These are phyloP conservation scores for Microchirus variegatus DNA, from an alignment of 2,797 vertebrate genomes.

Conservation along the genomic window DNA sequence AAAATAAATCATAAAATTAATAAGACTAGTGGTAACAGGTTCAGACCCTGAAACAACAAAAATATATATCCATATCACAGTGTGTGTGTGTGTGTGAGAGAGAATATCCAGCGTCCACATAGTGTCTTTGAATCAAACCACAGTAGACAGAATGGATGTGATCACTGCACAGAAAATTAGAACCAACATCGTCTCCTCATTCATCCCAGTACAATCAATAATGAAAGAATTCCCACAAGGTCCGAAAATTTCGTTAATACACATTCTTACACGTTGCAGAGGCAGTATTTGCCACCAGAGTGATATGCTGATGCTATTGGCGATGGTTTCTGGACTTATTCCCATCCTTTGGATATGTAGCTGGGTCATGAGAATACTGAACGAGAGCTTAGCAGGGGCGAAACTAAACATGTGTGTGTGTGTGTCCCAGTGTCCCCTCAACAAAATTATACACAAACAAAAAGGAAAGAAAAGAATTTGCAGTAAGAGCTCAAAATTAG, in stretches of 20 bases:
- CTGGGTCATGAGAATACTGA: slow-evolving; percentile 65
- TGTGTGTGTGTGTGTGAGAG: slow-evolving; percentile 63
- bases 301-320: slow-evolving; percentile 65
- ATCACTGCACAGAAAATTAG: slow-evolving; percentile 57
- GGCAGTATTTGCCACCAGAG: slow-evolving; percentile 52
- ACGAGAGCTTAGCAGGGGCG: slow-evolving; percentile 24
- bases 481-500: slow-evolving; percentile 54
- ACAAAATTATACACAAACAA: slow-evolving; percentile 57
- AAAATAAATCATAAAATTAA: slow-evolving; percentile 14
- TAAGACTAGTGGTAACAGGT: slow-evolving; percentile 50
- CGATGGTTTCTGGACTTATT: slow-evolving; percentile 36
- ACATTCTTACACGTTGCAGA: slow-evolving; percentile 66
- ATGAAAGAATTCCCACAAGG: slow-evolving; percentile 40
- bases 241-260: slow-evolving; percentile 52
- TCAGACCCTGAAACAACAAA: slow-evolving; percentile 57
- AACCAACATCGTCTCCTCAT: slow-evolving; percentile 48
- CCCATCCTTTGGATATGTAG: slow-evolving; percentile 66
- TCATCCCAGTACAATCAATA: slow-evolving; percentile 65
- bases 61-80: slow-evolving; percentile 73
- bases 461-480: slow-evolving; percentile 40
- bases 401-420: slow-evolving; percentile 6
- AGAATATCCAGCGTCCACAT: slow-evolving; percentile 65
- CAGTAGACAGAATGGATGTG: slow-evolving; percentile 51
- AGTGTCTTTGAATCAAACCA: slow-evolving; percentile 52
- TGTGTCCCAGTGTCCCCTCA: slow-evolving; percentile 32